phyloP scores from a whole-genome alignment of 2,888 invertebrate species.

The Chrysodeixis includens region DNA sequence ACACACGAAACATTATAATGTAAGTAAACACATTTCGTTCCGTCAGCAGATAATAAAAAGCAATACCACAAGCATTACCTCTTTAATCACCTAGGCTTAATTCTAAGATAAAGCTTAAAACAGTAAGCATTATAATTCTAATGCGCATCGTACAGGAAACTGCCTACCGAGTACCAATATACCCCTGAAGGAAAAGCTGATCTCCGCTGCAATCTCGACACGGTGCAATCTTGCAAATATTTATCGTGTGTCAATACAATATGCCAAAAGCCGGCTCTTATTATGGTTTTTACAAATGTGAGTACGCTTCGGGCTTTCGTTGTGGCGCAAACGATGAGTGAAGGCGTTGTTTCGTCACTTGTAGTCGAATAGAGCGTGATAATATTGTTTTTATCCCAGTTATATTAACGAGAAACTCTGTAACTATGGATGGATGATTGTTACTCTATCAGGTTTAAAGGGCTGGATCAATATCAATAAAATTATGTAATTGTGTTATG shows the following conservation, averaged over 20 bases:
- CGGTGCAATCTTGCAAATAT: slow-evolving; percentile 83
- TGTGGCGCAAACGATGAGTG: slow-evolving; percentile 54
- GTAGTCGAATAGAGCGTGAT: not conserved
- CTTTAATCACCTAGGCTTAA: not conserved
- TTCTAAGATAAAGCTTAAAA: slow-evolving; percentile 19
- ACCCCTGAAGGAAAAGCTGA: slow-evolving; percentile 63
- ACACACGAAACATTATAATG: too few relatives aligned
- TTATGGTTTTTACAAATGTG: slow-evolving; percentile 88
- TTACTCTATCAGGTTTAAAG: too few relatives aligned
- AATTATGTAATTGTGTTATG: too few relatives aligned
- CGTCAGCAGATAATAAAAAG: too few relatives aligned
- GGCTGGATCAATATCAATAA: too few relatives aligned
- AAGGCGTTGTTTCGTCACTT: slow-evolving; percentile 13
- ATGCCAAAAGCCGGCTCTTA: slow-evolving; percentile 87
- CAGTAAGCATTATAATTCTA: slow-evolving; percentile 20
- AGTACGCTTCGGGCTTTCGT: slow-evolving; percentile 75
- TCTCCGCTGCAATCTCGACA: slow-evolving; percentile 75
- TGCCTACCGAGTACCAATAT: slow-evolving; percentile 59
- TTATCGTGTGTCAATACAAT: slow-evolving; percentile 88
- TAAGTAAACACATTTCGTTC: too few relatives aligned
- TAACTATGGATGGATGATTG: too few relatives aligned
- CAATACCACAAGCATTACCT: not conserved
- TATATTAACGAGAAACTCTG: too few relatives aligned
- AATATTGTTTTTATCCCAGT: too few relatives aligned
- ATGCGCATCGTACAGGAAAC: slow-evolving; percentile 59